Conservation (phyloP, 2,888 invertebrate genomes). For the Lobophora halterata region DNA sequence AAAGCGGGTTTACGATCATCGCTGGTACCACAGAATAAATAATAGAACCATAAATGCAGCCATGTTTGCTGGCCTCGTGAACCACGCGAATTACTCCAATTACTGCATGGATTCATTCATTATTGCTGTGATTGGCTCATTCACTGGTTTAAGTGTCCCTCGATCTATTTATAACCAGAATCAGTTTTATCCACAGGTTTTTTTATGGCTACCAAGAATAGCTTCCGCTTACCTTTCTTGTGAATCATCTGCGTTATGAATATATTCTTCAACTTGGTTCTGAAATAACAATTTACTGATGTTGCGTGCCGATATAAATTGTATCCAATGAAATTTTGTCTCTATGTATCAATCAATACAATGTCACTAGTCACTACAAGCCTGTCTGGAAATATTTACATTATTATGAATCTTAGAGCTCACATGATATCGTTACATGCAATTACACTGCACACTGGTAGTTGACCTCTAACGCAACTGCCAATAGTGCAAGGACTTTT, state of each 20-base stretch:
- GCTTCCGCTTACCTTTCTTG: constrained; percentile 1
- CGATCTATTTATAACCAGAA: constrained; percentile 15
- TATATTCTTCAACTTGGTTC: neutral
- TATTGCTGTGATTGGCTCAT: constrained; percentile 14
- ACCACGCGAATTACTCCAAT: constrained; percentile 15
- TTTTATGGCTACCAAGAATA: too few relatives aligned
- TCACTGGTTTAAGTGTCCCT: constrained; percentile 13
- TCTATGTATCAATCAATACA: constrained; percentile 20
- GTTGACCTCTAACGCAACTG: constrained; percentile 44
- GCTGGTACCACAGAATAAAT: constrained; percentile 40
- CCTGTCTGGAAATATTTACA: constrained; percentile 22
- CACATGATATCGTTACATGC: constrained; percentile 39
- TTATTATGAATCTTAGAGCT: constrained; percentile 39
- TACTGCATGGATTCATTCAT: constrained; percentile 30
- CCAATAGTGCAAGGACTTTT: constrained; percentile 50
- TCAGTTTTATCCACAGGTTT: too few relatives aligned
- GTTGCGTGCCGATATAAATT: constrained; percentile 4
- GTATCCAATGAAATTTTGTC: constrained; percentile 21
- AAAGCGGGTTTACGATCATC: constrained; percentile 50
- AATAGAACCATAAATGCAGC: constrained; percentile 34
- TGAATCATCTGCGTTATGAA: too few relatives aligned
- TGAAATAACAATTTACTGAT: neutral
- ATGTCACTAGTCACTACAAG: constrained; percentile 17
- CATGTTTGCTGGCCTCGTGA: constrained; percentile 29
- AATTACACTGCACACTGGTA: constrained; percentile 40